These are phyloP conservation scores for Percopsis omiscomaycus DNA, from an alignment of 2,797 vertebrate species.

Conservation along the genomic window DNA sequence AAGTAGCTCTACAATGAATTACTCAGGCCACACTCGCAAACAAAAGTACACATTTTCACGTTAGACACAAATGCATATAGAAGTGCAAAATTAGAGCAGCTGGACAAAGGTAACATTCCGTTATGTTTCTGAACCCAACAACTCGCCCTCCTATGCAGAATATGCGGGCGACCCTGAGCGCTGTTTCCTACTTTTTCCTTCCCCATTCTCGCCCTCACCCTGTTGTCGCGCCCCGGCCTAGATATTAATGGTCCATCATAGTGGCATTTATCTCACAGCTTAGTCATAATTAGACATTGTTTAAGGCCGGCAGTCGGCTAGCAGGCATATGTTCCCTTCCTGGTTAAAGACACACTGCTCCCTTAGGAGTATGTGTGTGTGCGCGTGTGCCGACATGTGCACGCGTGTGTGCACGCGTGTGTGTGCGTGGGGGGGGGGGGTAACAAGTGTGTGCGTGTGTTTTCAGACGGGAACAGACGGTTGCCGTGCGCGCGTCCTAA, in stretches of 20 bases:
- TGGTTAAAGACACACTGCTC: constrained; percentile 61
- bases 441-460: constrained; percentile 62
- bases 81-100: neutral
- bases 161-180: too few species aligned
- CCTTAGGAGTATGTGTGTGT: constrained; percentile 43
- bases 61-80: neutral
- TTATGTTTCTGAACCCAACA: neutral
- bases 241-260: constrained; percentile 47
- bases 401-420: constrained; percentile 21
- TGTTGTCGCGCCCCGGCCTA: constrained; percentile 34
- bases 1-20: constrained; percentile 27
- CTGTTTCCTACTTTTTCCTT: neutral
- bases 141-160: too few species aligned
- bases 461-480: constrained; percentile 44
- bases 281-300: constrained; percentile 69
- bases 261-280: constrained; percentile 68
- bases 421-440: constrained; percentile 24
- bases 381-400: constrained; percentile 10
- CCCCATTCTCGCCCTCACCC: neutral
- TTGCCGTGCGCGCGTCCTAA: constrained; percentile 45
- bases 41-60: neutral
- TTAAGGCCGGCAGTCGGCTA: constrained; percentile 58
- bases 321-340: constrained; percentile 69
- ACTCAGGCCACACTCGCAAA: constrained; percentile 22
- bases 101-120: too few species aligned